Conservation (phyloP, 2,888 invertebrate species). For the Amblyteles armatorius region DNA sequence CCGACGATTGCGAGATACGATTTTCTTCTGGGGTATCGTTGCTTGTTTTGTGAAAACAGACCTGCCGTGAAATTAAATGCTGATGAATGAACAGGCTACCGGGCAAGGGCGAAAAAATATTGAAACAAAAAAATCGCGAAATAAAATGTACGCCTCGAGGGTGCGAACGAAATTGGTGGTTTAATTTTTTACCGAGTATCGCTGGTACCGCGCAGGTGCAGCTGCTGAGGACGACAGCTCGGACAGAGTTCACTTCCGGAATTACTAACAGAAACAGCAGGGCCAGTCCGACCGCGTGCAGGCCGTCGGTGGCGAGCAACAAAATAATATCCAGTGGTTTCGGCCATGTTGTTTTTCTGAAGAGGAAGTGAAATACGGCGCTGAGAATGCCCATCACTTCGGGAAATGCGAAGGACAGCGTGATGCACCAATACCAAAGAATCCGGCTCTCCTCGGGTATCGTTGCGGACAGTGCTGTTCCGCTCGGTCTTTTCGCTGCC, state of each 20-base stretch:
- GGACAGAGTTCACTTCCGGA: slow-evolving; percentile 92
- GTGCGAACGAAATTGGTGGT: no score
- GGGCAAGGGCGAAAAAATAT: neutral
- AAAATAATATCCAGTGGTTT: slow-evolving; percentile 86
- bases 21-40: slow-evolving; percentile 26
- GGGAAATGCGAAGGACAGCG: slow-evolving; percentile 91
- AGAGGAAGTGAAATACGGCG: slow-evolving; percentile 89
- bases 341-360: slow-evolving; percentile 88
- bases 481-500: slow-evolving; percentile 80
- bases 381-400: slow-evolving; percentile 91
- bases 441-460: slow-evolving; percentile 89
- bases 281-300: slow-evolving; percentile 92
- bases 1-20: slow-evolving; percentile 79
- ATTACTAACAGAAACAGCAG: slow-evolving; percentile 91
- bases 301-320: slow-evolving; percentile 90
- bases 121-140: neutral
- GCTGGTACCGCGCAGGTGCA: slow-evolving; percentile 93
- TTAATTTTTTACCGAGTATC: slow-evolving; percentile 86
- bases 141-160: no score
- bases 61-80: slow-evolving; percentile 61
- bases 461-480: slow-evolving; percentile 87
- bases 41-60: slow-evolving; percentile 67
- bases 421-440: slow-evolving; percentile 92
- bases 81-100: neutral
- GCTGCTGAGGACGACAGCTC: slow-evolving; percentile 94